phyloP scores from a whole-genome alignment of 2,797 vertebrate species.

The Oophaga sylvatica region DNA sequence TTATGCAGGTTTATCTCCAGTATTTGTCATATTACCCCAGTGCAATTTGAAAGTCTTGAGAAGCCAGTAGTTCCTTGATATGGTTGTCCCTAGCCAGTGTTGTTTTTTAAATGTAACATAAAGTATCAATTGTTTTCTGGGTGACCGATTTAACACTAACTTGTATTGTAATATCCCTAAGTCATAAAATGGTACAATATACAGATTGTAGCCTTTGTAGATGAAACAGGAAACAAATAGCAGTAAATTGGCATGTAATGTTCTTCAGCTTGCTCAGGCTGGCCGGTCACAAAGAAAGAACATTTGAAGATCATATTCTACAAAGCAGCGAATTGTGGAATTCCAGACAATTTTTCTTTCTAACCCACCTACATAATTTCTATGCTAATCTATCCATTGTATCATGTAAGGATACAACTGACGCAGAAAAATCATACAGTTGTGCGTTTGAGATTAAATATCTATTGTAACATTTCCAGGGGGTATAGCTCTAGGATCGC shows the following conservation, averaged over 20 bases:
- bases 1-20: background rate
- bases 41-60: slow-evolving; percentile 22
- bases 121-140: slow-evolving; percentile 43
- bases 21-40: slow-evolving; percentile 24
- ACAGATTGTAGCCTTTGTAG: slow-evolving; percentile 21
- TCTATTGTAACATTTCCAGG: no score
- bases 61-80: slow-evolving; percentile 44
- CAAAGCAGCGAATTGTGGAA: background rate
- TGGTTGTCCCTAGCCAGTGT: slow-evolving; percentile 25
- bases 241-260: background rate
- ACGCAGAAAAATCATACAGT: background rate
- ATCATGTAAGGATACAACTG: background rate
- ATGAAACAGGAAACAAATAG: slow-evolving; percentile 25
- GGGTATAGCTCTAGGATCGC: no score
- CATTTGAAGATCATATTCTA: background rate
- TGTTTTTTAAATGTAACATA: slow-evolving; percentile 39
- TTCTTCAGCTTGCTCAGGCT: background rate
- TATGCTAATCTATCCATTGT: background rate
- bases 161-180: background rate
- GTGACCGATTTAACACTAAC: background rate
- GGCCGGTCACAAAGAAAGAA: background rate
- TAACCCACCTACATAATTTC: background rate
- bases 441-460: background rate
- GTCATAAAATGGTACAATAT: slow-evolving; percentile 22
- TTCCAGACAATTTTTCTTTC: background rate